Base-by-base conservation (phyloP, 2,797 vertebrate genomes). In the Cetoscarus ocellatus region DNA sequence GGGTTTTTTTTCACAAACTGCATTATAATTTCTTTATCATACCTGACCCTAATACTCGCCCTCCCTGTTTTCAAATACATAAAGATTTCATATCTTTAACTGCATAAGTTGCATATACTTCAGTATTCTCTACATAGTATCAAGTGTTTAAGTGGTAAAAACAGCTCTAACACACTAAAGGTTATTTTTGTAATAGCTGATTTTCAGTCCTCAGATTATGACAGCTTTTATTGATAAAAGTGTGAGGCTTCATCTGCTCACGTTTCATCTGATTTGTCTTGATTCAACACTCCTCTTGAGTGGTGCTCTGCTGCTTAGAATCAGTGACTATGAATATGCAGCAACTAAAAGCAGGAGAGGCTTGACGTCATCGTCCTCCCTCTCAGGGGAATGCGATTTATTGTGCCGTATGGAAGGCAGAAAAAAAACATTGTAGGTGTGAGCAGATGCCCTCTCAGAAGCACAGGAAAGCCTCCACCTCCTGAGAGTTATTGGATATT, bases 311-410 rank as follows among this genome's bases (percentile, higher is more conserved):
- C 66, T 67, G 10, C 61, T 66, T 47, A 55, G 70, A 73, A 67
- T 78, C 66, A 68, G 73, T 72, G 67, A 80, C 64, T 59, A 77
- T 86, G 80, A 89, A 86, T 91, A 90, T 89, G 83, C 77, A 87
- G 82, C 17, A 54, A 19, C 70, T 75, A 7, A 83, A 82, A 88
- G 87, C 59, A 82, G 82, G 85, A 65, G 65, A 65, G 60, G 67
- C 80, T 90, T 91, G 89, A 92, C 90, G 88, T 92, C 90, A 92
- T 73, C 18, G 36, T 75, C 61, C 69, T 75, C 54, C 66, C 70
- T 86, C 89, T 78, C 74, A 1, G 50, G 90, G 88, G 89, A 87
- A 66, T 56, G 51, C 13, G 44, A 75, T 90, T 86, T 86, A 87
- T 87, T 84, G 85, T 88, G 85, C 73, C 60, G 80, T 74, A 84